phyloP scores from a whole-genome alignment of 2,113 vertebrate genomes.

The Sylvietta virens region DNA sequence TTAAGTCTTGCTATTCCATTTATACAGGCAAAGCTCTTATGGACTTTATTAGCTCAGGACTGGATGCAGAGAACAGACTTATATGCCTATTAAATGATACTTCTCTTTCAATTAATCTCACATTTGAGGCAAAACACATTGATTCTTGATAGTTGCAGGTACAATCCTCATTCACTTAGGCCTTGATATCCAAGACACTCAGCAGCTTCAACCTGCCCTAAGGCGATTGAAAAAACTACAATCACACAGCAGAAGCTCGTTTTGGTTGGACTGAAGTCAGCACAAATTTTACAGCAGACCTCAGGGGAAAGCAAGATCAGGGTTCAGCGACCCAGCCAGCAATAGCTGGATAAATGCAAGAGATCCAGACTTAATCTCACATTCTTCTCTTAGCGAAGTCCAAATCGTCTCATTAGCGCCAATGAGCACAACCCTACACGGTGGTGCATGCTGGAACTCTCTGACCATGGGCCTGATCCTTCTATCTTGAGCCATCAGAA shows the following conservation, averaged over 20 bases:
- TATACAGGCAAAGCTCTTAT: neutral
- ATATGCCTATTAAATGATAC: neutral
- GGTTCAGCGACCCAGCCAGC: neutral
- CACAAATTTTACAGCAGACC: neutral
- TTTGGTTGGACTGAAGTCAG: neutral
- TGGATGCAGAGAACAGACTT: neutral
- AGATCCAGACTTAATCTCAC: neutral
- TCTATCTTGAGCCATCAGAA: neutral
- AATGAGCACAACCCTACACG: fast-evolving
- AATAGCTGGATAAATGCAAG: neutral
- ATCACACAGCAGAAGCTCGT: neutral
- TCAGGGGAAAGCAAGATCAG: neutral
- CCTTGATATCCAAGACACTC: neutral
- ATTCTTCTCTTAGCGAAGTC: neutral
- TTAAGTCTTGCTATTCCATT: neutral
- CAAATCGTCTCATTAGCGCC: neutral
- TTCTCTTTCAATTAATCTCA: neutral
- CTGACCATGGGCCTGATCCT: neutral
- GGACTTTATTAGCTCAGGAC: neutral
- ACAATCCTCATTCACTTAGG: neutral
- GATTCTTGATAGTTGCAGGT: neutral
- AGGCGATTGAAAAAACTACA: neutral
- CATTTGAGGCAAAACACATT: neutral
- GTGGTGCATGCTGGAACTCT: fast-evolving
- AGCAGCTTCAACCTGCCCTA: neutral